Conservation (phyloP, 2,113 vertebrate genomes). For the Butastur rufipennis region DNA sequence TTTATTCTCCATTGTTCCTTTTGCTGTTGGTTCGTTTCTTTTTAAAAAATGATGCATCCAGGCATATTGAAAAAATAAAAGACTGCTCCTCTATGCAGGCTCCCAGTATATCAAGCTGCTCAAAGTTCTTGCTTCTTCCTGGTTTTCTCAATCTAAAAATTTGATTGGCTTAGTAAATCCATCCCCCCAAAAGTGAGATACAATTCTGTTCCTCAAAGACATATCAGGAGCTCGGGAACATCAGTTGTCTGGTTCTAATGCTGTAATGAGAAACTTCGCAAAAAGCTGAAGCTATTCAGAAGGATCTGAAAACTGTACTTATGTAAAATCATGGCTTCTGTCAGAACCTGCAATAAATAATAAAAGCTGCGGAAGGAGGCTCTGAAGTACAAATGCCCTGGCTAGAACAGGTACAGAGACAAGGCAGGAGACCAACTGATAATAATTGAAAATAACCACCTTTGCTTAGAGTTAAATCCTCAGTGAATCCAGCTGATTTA, state of each 20-base stretch:
- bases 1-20: background rate
- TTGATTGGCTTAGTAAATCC: background rate
- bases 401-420: background rate
- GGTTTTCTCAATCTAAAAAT: background rate
- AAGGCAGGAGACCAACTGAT: background rate
- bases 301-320: background rate
- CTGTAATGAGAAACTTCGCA: background rate
- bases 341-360: background rate
- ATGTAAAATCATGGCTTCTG: background rate
- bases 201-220: background rate
- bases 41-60: background rate
- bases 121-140: background rate
- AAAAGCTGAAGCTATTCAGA: background rate
- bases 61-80: background rate
- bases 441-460: background rate
- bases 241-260: background rate
- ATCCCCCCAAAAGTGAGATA: background rate
- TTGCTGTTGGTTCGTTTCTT: background rate
- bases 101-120: background rate
- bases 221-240: background rate
- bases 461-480: conserved; percentile 2
- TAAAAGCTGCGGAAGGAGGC: background rate
- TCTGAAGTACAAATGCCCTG: background rate
- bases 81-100: background rate
- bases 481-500: background rate